These are phyloP conservation scores for Manduca sexta DNA, from an alignment of 1,140 invertebrate species.

Conservation along the genomic window DNA sequence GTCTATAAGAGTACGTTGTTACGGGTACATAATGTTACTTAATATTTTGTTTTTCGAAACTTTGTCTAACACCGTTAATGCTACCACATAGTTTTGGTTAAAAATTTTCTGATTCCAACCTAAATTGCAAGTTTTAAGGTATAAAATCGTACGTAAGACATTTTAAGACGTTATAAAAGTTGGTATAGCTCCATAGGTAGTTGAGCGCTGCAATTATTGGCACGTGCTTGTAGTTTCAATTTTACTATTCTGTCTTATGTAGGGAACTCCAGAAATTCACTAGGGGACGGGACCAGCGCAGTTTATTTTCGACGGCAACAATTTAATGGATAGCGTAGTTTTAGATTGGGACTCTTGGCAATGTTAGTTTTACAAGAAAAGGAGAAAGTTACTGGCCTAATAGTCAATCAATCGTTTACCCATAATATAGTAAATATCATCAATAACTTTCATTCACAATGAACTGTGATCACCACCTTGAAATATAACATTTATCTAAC, in stretches of 20 bases:
- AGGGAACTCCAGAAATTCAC: not conserved
- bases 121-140: not conserved
- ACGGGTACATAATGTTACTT: constrained; percentile 1
- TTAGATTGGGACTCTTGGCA: not conserved
- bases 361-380: not conserved
- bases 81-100: not conserved
- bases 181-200: constrained; percentile 12
- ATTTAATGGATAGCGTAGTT: not conserved
- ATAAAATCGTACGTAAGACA: not conserved
- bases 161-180: constrained; percentile 11
- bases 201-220: constrained; percentile 20
- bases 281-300: not conserved
- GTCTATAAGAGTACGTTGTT: too few species aligned
- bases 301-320: not conserved
- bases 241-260: constrained; percentile 13
- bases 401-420: not conserved
- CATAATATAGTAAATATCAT: not conserved
- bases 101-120: not conserved
- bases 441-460: not conserved
- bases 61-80: not conserved
- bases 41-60: not conserved
- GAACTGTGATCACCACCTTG: not conserved
- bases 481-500: too few species aligned
- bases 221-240: constrained; percentile 21
- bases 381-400: not conserved